A percentile compares a stretch with the other conserved stretches of the same genome.
Evolutionary conservation across 2,888 invertebrate genomes (phyloP).

Genomic region (Digitonthophagus gazella): DNA sequence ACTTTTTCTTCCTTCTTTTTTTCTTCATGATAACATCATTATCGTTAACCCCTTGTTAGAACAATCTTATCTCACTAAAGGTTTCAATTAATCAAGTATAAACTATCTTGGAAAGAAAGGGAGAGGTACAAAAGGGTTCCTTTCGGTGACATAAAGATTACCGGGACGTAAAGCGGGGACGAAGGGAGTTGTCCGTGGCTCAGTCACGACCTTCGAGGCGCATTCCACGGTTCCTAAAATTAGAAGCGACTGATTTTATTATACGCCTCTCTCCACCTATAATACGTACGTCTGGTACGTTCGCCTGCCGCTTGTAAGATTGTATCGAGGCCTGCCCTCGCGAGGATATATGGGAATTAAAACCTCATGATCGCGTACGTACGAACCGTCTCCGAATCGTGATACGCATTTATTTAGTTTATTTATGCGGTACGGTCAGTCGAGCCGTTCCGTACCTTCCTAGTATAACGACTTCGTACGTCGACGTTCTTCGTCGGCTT

Average conservation of each 20-base stretch:
- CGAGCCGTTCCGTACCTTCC: slow-evolving; percentile 21
- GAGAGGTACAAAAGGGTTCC: background rate
- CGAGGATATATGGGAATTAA: slow-evolving; percentile 16
- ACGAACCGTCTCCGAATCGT: slow-evolving; percentile 25
- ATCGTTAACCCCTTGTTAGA: too few relatives aligned
- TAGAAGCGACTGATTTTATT: slow-evolving; percentile 17
- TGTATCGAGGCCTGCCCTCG: slow-evolving; percentile 7
- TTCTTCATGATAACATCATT: too few relatives aligned
- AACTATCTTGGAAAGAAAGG: background rate
- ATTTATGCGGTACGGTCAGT: slow-evolving; percentile 24
- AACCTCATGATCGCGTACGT: slow-evolving; percentile 9
- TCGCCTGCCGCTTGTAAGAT: slow-evolving; percentile 14
- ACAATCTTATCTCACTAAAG: background rate
- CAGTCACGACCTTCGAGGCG: slow-evolving; percentile 16
- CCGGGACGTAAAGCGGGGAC: too few relatives aligned
- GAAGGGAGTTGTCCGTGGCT: background rate
- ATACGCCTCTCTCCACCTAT: slow-evolving; percentile 13
- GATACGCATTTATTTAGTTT: slow-evolving; percentile 30
- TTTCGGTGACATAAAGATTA: background rate
- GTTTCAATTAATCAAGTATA: background rate
- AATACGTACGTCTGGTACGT: slow-evolving; percentile 6
- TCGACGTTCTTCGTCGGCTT: too few relatives aligned
- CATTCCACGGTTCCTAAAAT: slow-evolving; percentile 12
- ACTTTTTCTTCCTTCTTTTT: too few relatives aligned
- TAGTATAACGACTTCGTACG: slow-evolving; percentile 4